These are phyloP conservation scores for Drosophila lutescens DNA, from an alignment of 2,888 invertebrate genomes.

Conservation along the genomic window DNA sequence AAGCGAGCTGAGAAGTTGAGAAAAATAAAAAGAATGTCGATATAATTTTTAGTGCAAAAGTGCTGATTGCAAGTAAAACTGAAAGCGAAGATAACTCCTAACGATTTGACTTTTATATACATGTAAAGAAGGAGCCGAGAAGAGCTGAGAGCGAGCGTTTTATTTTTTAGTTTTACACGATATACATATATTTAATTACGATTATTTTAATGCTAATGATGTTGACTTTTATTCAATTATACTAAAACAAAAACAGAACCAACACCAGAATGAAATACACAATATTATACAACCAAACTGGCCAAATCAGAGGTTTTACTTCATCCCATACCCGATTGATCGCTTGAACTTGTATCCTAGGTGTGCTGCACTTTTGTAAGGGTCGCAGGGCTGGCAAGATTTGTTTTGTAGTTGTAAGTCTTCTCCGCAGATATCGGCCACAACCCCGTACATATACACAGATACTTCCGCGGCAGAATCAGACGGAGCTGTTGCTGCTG, in stretches of 20 bases:
- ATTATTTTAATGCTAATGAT: slow-evolving; percentile 63
- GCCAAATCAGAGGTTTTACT: slow-evolving; percentile 40
- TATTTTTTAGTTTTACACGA: slow-evolving; percentile 61
- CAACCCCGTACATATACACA: slow-evolving; percentile 8
- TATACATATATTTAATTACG: slow-evolving; percentile 62
- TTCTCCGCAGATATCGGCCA: slow-evolving; percentile 16
- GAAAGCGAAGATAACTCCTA: slow-evolving; percentile 40
- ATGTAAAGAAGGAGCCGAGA: slow-evolving; percentile 28
- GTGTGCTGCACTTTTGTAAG: slow-evolving; percentile 24
- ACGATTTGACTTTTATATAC: slow-evolving; percentile 54
- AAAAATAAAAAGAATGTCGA: slow-evolving; percentile 67
- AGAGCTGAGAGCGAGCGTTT: slow-evolving; percentile 47
- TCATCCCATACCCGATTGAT: slow-evolving; percentile 7
- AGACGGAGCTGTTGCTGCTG: slow-evolving; percentile 7
- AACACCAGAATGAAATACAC: slow-evolving; percentile 75
- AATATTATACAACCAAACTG: slow-evolving; percentile 51
- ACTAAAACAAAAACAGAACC: slow-evolving; percentile 60
- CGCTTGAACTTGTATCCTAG: slow-evolving; percentile 14
- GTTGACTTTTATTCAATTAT: slow-evolving; percentile 72
- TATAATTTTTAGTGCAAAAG: slow-evolving; percentile 70
- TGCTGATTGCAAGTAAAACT: slow-evolving; percentile 59
- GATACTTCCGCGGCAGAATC: slow-evolving; percentile 8
- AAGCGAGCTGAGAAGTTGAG: slow-evolving; percentile 20
- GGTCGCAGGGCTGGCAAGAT: slow-evolving; percentile 10
- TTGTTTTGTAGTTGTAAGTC: slow-evolving; percentile 42